Evolutionary conservation across 2,113 vertebrate genomes (phyloP).

Genomic region (Collichthys lucidus): DNA sequence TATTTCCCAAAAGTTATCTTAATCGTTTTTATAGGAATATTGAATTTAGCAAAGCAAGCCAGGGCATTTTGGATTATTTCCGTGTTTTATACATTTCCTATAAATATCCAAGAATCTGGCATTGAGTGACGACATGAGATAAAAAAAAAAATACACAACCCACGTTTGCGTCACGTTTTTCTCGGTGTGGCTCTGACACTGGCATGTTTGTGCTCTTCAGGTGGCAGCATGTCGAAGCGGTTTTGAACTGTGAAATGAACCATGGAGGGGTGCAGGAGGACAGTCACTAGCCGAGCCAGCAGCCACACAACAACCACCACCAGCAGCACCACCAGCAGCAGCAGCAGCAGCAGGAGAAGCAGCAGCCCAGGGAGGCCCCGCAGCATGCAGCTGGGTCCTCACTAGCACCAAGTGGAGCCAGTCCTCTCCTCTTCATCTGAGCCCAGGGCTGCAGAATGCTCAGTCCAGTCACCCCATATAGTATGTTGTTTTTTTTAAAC

Average conservation of each 20-base stretch:
- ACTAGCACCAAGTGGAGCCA: slow-evolving; percentile 72
- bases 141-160: neutral
- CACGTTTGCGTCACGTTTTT: neutral
- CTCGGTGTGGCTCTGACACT: slow-evolving; percentile 7
- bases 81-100: neutral
- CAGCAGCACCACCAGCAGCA: too few species aligned
- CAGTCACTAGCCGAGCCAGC: slow-evolving; percentile 62
- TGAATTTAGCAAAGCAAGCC: neutral
- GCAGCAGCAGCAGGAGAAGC: slow-evolving; percentile 51
- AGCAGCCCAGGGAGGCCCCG: slow-evolving; percentile 39
- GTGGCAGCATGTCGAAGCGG: slow-evolving; percentile 52
- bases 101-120: neutral
- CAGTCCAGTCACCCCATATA: slow-evolving; percentile 83
- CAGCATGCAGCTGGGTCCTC: slow-evolving; percentile 72
- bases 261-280: slow-evolving; percentile 69
- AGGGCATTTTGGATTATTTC: neutral
- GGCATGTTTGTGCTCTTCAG: slow-evolving; percentile 59
- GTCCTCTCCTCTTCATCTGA: slow-evolving; percentile 71
- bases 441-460: slow-evolving; percentile 83
- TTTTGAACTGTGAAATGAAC: slow-evolving; percentile 70
- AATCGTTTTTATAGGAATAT: neutral
- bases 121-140: neutral
- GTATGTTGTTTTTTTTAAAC: slow-evolving; percentile 58
- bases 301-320: slow-evolving; percentile 7
- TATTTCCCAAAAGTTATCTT: neutral